Evolutionary conservation across 1,140 invertebrate genomes (phyloP).

Genomic region (Saccostrea echinata): DNA sequence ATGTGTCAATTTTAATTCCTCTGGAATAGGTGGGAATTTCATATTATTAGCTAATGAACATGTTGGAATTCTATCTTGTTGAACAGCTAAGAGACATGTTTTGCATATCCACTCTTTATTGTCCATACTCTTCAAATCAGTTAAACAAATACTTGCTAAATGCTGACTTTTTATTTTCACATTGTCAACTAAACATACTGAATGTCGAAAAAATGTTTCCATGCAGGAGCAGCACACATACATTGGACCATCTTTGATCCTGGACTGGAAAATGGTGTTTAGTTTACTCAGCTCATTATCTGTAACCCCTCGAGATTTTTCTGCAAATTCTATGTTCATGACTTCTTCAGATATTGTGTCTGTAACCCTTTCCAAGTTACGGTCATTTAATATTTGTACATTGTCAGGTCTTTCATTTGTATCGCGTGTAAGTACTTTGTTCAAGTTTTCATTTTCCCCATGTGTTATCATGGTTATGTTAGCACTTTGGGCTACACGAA

Average conservation of each 20-base stretch:
- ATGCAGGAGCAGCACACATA: constrained; percentile 52
- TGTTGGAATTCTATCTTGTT: constrained; percentile 34
- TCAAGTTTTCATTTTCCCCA: too few species aligned
- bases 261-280: background rate
- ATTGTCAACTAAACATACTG: background rate
- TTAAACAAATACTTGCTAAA: background rate
- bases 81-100: background rate
- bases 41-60: constrained; percentile 30
- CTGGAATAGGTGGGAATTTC: constrained; percentile 35
- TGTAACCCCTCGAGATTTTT: too few species aligned
- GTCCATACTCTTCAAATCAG: background rate
- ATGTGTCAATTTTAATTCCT: background rate
- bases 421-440: too few species aligned
- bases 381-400: too few species aligned
- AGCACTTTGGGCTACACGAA: too few species aligned
- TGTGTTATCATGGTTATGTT: too few species aligned
- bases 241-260: constrained; percentile 20
- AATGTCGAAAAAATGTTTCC: constrained; percentile 52
- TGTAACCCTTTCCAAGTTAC: too few species aligned
- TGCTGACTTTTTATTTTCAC: background rate
- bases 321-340: too few species aligned
- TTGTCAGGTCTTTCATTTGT: too few species aligned
- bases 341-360: too few species aligned
- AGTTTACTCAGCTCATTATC: too few species aligned
- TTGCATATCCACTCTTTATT: constrained; percentile 44